phyloP scores from a whole-genome alignment of 2,888 invertebrate genomes.

The Chironomus tentans region DNA sequence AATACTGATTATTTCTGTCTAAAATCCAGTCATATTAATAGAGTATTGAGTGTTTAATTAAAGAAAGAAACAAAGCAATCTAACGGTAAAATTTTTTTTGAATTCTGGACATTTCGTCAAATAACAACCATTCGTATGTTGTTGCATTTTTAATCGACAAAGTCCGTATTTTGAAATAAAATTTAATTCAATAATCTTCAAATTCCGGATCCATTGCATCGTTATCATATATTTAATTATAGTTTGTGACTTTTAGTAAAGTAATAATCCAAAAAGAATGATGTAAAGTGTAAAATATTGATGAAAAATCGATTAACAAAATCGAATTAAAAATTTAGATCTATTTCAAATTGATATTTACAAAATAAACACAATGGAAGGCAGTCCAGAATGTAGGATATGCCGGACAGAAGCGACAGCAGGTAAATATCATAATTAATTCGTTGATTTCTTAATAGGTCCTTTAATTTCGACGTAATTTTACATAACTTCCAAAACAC shows the following conservation, averaged over 20 bases:
- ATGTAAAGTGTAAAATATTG: background rate
- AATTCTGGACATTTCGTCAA: no score
- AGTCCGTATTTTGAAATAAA: no score
- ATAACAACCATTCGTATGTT: no score
- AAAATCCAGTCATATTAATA: no score
- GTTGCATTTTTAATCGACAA: no score
- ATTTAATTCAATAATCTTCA: no score
- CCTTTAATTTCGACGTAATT: background rate
- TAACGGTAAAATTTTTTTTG: no score
- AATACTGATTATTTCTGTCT: no score
- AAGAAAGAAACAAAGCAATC: no score
- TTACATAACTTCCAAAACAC: slow-evolving; percentile 1
- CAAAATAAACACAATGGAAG: background rate
- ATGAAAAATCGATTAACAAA: background rate
- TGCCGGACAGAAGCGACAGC: slow-evolving; percentile 14
- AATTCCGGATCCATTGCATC: no score
- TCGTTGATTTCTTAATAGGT: background rate
- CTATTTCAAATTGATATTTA: background rate
- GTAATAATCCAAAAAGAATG: background rate
- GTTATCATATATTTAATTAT: no score
- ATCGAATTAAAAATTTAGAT: background rate
- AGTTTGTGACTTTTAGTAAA: background rate
- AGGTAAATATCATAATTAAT: background rate
- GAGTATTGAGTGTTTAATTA: no score
- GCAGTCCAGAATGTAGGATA: slow-evolving; percentile 9